These are phyloP conservation scores for Tenebrio molitor DNA, from an alignment of 1,140 invertebrate species.

Conservation along the genomic window DNA sequence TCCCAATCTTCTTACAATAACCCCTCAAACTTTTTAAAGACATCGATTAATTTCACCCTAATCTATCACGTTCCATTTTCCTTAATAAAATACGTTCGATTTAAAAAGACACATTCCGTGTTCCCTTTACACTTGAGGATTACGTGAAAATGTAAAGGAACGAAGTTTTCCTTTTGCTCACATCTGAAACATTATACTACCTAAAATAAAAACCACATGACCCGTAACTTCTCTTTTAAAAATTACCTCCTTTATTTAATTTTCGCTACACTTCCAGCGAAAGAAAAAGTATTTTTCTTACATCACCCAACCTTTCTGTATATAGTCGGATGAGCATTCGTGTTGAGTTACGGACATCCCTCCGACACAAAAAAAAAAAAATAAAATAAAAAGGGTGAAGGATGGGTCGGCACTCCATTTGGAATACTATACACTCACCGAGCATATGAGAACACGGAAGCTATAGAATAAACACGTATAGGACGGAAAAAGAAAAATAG, in stretches of 20 bases:
- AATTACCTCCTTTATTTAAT: not conserved
- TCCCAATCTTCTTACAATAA: no score
- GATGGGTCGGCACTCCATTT: slow-evolving; percentile 1
- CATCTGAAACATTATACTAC: no score
- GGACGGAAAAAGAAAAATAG: slow-evolving; percentile 9
- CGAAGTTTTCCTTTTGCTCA: no score
- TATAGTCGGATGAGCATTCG: not conserved
- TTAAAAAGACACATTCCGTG: no score
- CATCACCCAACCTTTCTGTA: not conserved
- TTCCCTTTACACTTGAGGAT: no score
- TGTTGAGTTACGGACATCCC: not conserved
- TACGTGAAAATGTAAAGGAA: no score
- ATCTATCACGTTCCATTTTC: no score
- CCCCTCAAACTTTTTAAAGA: no score
- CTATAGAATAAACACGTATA: slow-evolving; percentile 26
- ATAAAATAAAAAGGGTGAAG: not conserved
- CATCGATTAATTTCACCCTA: no score
- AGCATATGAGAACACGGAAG: slow-evolving; percentile 9
- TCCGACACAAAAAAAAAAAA: slow-evolving; percentile 1
- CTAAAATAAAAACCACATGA: no score
- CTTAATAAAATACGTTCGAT: no score
- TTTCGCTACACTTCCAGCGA: not conserved
- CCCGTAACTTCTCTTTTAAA: no score
- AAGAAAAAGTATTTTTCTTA: not conserved
- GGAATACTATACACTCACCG: slow-evolving; percentile 17